phyloP scores from a whole-genome alignment of 2,888 invertebrate species.

The Parnassius smintheus region DNA sequence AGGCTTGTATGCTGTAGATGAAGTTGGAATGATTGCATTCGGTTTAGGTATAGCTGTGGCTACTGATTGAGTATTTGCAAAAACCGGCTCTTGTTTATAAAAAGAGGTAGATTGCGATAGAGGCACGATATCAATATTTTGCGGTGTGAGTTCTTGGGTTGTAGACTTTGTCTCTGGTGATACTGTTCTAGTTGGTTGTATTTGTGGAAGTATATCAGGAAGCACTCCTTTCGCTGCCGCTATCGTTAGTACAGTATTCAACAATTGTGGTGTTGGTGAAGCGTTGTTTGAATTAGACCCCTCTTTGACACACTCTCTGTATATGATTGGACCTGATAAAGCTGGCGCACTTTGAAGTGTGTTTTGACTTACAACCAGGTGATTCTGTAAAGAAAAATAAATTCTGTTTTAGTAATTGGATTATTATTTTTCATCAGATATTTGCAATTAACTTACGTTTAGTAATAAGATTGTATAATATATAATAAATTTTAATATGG shows the following conservation, averaged over 20 bases:
- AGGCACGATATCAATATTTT: constrained; percentile 17
- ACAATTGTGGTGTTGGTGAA: constrained; percentile 33
- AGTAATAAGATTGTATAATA: constrained; percentile 36
- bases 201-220: constrained; percentile 33
- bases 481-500: constrained; percentile 38
- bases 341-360: constrained; percentile 17
- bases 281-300: constrained; percentile 14
- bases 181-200: constrained; percentile 23
- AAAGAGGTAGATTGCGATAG: constrained; percentile 13
- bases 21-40: constrained; percentile 3
- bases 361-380: constrained; percentile 31
- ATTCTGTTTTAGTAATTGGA: background rate
- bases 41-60: constrained; percentile 7
- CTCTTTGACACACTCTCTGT: constrained; percentile 24
- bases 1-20: constrained; percentile 2
- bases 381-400: constrained; percentile 30
- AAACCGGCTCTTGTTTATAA: constrained; percentile 14
- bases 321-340: constrained; percentile 2
- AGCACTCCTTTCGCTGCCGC: constrained; percentile 38
- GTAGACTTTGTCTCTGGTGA: constrained; percentile 22
- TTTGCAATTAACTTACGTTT: constrained; percentile 44
- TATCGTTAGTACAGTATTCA: constrained; percentile 37
- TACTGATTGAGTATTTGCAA: constrained; percentile 7
- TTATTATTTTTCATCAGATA: background rate
- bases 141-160: constrained; percentile 13